phyloP scores from a whole-genome alignment of 23 tunicate genomes.

The Ciona savignyi region DNA sequence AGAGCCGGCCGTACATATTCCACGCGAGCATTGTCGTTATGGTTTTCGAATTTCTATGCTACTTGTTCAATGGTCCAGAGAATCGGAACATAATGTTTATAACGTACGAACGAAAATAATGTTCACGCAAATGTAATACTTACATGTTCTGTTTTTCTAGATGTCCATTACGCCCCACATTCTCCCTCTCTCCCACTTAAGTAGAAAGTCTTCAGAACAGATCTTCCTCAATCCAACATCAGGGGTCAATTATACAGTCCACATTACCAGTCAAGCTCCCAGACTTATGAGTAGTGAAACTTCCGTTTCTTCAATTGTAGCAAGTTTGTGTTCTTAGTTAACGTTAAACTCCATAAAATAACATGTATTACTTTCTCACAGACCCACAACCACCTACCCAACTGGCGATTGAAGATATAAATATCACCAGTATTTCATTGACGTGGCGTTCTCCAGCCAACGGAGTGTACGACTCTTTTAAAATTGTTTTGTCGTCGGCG shows the following conservation, averaged over 20 bases:
- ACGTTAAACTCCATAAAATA: background rate
- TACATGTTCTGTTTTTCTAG: too few species aligned
- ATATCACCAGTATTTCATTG: background rate
- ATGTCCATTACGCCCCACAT: background rate
- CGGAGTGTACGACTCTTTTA: conserved; percentile 15
- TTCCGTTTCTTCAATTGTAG: background rate
- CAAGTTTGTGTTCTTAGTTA: background rate
- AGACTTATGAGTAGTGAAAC: background rate
- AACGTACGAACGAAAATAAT: too few species aligned
- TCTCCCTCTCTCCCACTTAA: background rate
- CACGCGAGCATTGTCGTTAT: background rate
- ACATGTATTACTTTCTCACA: background rate
- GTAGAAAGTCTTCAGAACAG: background rate
- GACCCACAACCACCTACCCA: background rate
- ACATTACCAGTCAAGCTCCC: background rate
- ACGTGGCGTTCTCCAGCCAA: conserved; percentile 8
- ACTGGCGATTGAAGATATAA: background rate
- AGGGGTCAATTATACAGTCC: background rate
- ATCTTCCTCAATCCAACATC: background rate
- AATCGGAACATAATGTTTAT: background rate
- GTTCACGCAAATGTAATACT: too few species aligned
- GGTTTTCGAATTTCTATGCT: background rate
- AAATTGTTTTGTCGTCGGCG: background rate
- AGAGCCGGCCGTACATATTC: background rate
- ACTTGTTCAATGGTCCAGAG: background rate